These are phyloP conservation scores for Motacilla alba DNA, from an alignment of 2,113 vertebrate species.

Conservation along the genomic window DNA sequence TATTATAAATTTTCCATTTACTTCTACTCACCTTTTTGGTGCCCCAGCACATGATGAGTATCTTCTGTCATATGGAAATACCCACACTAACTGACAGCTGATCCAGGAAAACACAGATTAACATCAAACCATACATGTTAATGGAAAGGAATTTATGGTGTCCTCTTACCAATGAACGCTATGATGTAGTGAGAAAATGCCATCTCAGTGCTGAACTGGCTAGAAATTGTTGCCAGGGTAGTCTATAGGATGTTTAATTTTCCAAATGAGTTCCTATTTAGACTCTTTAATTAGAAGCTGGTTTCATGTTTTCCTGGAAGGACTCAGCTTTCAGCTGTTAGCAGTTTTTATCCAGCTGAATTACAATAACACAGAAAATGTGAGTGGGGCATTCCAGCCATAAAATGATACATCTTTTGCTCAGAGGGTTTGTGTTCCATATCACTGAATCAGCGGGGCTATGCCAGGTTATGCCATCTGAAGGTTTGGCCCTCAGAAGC, in stretches of 20 bases:
- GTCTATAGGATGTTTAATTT: background rate
- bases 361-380: background rate
- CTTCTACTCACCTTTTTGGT: background rate
- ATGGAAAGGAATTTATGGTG: constrained; percentile 14
- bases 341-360: background rate
- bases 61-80: constrained; percentile 37
- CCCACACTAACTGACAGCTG: background rate
- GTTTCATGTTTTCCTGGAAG: background rate
- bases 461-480: background rate
- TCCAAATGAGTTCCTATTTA: background rate
- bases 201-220: background rate
- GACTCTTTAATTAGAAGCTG: background rate
- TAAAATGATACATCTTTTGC: background rate
- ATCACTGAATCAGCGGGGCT: background rate
- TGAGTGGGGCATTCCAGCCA: background rate
- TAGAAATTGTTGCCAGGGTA: background rate
- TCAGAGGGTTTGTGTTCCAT: background rate
- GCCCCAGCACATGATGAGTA: background rate
- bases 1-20: background rate
- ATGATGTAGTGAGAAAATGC: background rate
- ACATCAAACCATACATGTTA: background rate
- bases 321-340: background rate
- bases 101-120: constrained; percentile 38
- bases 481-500: background rate
- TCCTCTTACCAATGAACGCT: background rate